These are phyloP conservation scores for Rhopalosiphum nymphaeae DNA, from an alignment of 2,888 invertebrate genomes.

Conservation along the genomic window DNA sequence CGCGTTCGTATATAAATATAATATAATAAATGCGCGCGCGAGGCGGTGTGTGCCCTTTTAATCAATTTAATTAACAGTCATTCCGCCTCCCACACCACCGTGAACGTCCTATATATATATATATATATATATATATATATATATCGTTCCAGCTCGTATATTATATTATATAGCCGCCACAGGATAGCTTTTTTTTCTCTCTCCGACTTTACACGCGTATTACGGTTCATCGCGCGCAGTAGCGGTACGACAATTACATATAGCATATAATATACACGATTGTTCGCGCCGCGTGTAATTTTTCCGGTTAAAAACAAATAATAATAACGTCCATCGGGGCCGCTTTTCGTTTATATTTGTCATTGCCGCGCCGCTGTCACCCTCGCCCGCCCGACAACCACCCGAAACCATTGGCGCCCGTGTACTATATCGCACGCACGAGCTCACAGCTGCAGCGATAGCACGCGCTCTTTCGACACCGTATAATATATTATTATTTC, in stretches of 20 bases:
- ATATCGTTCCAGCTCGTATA: background rate
- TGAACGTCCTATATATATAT: background rate
- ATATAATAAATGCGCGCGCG: background rate
- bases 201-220: background rate
- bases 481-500: background rate
- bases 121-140: background rate
- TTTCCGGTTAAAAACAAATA: conserved; percentile 17
- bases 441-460: background rate
- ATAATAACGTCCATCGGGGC: background rate
- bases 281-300: background rate
- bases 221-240: background rate
- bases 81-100: background rate
- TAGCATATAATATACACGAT: background rate
- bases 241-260: background rate
- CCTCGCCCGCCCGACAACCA: background rate
- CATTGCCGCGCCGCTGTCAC: background rate
- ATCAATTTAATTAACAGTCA: conserved; percentile 53
- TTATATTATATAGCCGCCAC: background rate
- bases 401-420: background rate
- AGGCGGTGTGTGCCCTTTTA: conserved; percentile 37
- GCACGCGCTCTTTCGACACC: background rate
- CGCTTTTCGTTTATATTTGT: background rate
- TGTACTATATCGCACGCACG: background rate
- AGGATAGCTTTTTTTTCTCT: background rate
- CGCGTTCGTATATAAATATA: background rate